phyloP scores from a whole-genome alignment of 2,888 invertebrate genomes.

The Pegoplata infirma region DNA sequence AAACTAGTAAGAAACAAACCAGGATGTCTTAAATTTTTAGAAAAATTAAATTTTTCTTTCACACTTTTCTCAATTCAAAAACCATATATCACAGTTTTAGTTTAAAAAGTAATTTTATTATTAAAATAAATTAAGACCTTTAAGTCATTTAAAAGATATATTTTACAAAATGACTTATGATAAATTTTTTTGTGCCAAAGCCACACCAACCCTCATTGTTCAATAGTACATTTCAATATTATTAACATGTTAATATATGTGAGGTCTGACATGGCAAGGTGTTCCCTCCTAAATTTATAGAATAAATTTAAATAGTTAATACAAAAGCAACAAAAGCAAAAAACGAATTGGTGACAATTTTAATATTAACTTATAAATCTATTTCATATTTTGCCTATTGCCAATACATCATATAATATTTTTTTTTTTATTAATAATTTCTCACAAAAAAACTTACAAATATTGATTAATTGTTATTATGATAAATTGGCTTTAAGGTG shows the following conservation, averaged over 20 bases:
- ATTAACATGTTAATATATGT: conserved; percentile 43
- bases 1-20: no score
- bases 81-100: no score
- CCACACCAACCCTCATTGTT: not conserved
- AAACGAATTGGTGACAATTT: conserved; percentile 45
- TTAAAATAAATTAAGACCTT: no score
- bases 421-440: conserved; percentile 41
- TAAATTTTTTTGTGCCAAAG: conserved; percentile 17
- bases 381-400: not conserved
- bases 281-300: conserved; percentile 19
- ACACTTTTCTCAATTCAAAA: no score
- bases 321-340: no score
- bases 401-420: conserved; percentile 18
- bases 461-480: conserved; percentile 61
- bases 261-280: conserved; percentile 33
- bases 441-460: conserved; percentile 39
- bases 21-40: no score
- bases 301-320: not conserved
- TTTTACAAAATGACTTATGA: no score
- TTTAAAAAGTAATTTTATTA: no score
- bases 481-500: conserved; percentile 48
- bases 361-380: conserved; percentile 27
- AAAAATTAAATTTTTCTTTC: no score
- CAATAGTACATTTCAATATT: not conserved
- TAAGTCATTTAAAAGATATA: no score